These are phyloP conservation scores for Caenorhabditis sinica DNA, from an alignment of 2,888 invertebrate species.

Conservation along the genomic window DNA sequence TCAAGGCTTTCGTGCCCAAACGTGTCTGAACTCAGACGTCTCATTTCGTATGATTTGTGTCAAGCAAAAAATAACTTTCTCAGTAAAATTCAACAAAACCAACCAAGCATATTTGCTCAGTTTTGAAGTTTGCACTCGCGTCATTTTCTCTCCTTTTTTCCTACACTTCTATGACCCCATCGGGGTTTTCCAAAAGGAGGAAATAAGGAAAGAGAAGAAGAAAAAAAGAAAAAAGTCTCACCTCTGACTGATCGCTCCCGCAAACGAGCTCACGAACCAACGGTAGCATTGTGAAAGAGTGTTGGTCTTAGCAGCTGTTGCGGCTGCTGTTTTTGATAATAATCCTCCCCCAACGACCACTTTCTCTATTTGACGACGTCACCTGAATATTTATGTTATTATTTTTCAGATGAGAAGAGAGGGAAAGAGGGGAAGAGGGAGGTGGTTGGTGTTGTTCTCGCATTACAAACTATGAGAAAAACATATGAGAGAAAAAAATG, in stretches of 20 bases:
- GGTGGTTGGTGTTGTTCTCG: not conserved
- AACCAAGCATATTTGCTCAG: not conserved
- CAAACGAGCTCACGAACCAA: slow-evolving; percentile 67
- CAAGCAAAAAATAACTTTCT: not conserved
- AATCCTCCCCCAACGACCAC: not conserved
- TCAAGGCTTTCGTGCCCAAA: not conserved
- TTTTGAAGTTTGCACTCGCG: not conserved
- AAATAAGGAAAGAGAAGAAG: too few species aligned
- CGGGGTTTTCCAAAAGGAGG: too few species aligned
- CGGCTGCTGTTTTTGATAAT: not conserved
- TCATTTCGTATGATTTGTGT: slow-evolving; percentile 10
- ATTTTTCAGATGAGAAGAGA: not conserved
- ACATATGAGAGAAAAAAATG: not conserved
- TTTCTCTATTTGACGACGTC: not conserved
- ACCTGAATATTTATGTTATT: slow-evolving; percentile 22
- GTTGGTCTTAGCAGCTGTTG: not conserved
- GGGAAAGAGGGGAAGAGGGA: not conserved
- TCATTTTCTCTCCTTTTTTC: too few species aligned
- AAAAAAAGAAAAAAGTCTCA: slow-evolving; percentile 27
- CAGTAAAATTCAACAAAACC: not conserved
- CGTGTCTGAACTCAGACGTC: not conserved
- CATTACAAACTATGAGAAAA: not conserved
- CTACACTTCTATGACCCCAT: not conserved
- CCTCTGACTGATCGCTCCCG: slow-evolving; percentile 46
- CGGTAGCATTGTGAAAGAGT: slow-evolving; percentile 39